phyloP scores from a whole-genome alignment of 2,888 invertebrate species.

The Spodoptera littoralis region DNA sequence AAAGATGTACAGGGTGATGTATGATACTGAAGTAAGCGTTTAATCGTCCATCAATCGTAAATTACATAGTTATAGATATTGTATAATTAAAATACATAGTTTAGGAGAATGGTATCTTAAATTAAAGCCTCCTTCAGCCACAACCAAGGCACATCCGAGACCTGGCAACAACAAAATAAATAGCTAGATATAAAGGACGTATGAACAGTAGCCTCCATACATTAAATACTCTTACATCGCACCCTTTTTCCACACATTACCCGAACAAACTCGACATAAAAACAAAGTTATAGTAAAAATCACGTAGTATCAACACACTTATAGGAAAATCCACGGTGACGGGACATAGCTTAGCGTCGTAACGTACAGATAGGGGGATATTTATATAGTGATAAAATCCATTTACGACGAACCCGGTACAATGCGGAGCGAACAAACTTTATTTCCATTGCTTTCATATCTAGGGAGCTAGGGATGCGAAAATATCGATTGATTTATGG shows the following conservation, averaged over 20 bases:
- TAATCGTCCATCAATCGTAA: too few species aligned
- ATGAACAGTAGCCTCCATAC: slow-evolving; percentile 2
- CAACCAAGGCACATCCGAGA: too few species aligned
- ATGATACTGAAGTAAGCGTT: too few species aligned
- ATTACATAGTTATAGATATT: too few species aligned
- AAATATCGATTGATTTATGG: slow-evolving; percentile 33
- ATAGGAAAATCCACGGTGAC: slow-evolving; percentile 55
- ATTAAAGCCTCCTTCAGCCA: too few species aligned
- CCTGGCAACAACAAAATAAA: too few species aligned
- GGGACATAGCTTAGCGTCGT: slow-evolving; percentile 63
- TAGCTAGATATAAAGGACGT: neutral
- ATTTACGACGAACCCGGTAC: slow-evolving; percentile 81
- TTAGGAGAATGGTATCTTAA: too few species aligned
- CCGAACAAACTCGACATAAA: slow-evolving; percentile 45
- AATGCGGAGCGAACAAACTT: slow-evolving; percentile 85
- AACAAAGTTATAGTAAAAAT: slow-evolving; percentile 51
- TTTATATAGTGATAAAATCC: slow-evolving; percentile 87
- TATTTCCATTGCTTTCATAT: slow-evolving; percentile 87
- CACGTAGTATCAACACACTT: slow-evolving; percentile 54
- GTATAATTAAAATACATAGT: too few species aligned
- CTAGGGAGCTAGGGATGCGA: slow-evolving; percentile 69
- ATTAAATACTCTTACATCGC: slow-evolving; percentile 36
- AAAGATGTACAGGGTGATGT: too few species aligned
- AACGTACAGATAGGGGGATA: slow-evolving; percentile 76
- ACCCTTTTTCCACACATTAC: slow-evolving; percentile 40